phyloP scores from a whole-genome alignment of 2,888 invertebrate genomes.

The Lampropteryx suffumata region DNA sequence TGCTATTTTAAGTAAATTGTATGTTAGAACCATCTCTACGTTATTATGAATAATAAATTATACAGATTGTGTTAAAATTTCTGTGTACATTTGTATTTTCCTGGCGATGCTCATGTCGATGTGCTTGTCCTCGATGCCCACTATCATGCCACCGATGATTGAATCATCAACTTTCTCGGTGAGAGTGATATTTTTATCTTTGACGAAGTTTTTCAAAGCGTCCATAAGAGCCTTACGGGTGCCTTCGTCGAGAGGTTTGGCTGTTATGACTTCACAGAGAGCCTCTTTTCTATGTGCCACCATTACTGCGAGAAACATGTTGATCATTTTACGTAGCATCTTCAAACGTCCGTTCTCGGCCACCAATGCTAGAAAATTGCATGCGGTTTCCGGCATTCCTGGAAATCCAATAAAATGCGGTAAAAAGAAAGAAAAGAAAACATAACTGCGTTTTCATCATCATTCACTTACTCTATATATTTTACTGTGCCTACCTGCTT shows the following conservation, averaged over 20 bases:
- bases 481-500: constrained; percentile 48
- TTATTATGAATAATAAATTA: constrained; percentile 33
- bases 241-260: constrained; percentile 55
- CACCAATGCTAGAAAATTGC: constrained; percentile 60
- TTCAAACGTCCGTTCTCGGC: constrained; percentile 70
- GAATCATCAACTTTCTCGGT: constrained; percentile 62
- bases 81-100: constrained; percentile 63
- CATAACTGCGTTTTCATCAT: too few species aligned
- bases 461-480: too few species aligned
- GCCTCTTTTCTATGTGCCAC: constrained; percentile 68
- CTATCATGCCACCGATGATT: constrained; percentile 67
- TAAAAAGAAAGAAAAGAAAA: neutral
- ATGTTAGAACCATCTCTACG: neutral
- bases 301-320: constrained; percentile 60
- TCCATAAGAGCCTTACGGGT: constrained; percentile 48
- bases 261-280: constrained; percentile 69
- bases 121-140: constrained; percentile 69
- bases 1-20: constrained; percentile 7
- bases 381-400: constrained; percentile 60
- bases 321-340: constrained; percentile 57
- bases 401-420: neutral
- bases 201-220: constrained; percentile 56
- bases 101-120: constrained; percentile 66
- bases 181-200: constrained; percentile 59
- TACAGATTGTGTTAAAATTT: constrained; percentile 55